Percentiles rank a stretch among this genome's conserved stretches.
phyloP scores from a whole-genome alignment of 2,113 vertebrate genomes.

The Nasalis larvatus region DNA sequence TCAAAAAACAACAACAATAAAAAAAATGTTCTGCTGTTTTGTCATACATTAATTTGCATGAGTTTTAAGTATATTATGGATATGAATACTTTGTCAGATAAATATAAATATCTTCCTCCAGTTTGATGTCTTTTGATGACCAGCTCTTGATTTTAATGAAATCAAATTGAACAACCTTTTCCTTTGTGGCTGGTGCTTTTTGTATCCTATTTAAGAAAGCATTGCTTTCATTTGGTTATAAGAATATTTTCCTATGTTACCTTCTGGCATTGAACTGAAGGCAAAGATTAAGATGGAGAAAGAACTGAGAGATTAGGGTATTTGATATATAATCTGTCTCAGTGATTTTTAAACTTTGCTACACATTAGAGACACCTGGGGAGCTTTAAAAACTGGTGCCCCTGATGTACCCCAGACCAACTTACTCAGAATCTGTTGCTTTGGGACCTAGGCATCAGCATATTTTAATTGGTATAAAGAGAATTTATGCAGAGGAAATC shows the following conservation, averaged over 20 bases:
- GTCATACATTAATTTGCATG: neutral
- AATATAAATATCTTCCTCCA: neutral
- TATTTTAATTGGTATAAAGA: neutral
- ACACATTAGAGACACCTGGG: neutral
- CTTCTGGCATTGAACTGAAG: neutral
- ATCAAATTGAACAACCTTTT: neutral
- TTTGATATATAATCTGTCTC: neutral
- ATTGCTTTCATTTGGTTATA: neutral
- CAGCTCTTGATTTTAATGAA: neutral
- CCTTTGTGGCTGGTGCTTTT: neutral
- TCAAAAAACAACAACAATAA: no score
- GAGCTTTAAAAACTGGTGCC: neutral
- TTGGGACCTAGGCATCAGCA: neutral
- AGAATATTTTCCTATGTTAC: neutral
- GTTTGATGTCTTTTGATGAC: neutral
- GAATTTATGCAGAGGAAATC: neutral
- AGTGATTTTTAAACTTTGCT: constrained; percentile 4
- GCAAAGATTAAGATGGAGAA: neutral
- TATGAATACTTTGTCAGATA: neutral
- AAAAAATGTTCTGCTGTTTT: neutral
- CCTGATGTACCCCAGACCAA: neutral
- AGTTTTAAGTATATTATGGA: neutral
- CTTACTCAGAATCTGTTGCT: neutral
- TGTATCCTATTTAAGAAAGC: neutral
- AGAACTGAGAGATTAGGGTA: neutral